Percentiles rank a stretch among this genome's conserved stretches.
Evolutionary conservation across 1,140 invertebrate species (phyloP).

Genomic region (Mya arenaria): DNA sequence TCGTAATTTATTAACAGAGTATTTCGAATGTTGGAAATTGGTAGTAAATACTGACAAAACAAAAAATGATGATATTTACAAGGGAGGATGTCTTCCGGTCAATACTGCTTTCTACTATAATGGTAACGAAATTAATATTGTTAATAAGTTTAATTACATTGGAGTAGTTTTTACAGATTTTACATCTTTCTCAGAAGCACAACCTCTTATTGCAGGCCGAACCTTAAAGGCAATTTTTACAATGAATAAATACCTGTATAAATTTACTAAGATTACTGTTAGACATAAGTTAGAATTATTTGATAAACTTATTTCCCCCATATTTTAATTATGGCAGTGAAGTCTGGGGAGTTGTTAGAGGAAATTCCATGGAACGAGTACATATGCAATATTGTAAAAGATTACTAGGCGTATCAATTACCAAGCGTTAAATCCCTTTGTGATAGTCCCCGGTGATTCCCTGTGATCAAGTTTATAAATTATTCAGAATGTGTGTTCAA

Average conservation of each 20-base stretch:
- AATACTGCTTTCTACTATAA: conserved; percentile 1
- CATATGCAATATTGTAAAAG: conserved; percentile 23
- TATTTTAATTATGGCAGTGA: conserved; percentile 20
- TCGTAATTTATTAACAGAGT: conserved; percentile 11
- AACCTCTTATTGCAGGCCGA: not conserved
- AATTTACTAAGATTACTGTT: conserved; percentile 8
- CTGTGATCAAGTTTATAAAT: no score
- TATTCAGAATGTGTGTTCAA: no score
- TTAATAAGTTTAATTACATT: conserved; percentile 1
- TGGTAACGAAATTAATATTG: not conserved
- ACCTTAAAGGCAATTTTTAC: conserved; percentile 6
- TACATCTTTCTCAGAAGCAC: not conserved
- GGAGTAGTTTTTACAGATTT: not conserved
- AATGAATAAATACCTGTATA: conserved; percentile 8
- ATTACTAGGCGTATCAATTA: no score
- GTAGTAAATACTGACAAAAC: conserved; percentile 34
- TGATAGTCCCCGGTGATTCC: no score
- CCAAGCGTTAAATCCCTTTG: no score
- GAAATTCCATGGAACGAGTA: not conserved
- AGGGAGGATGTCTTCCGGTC: not conserved
- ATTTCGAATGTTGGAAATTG: conserved; percentile 34
- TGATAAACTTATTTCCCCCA: conserved; percentile 12
- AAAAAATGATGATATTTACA: conserved; percentile 21
- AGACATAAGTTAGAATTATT: conserved; percentile 12
- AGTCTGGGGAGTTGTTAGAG: conserved; percentile 7